A percentile compares a stretch with the other conserved stretches of the same genome.
These are phyloP conservation scores for Pectinophora gossypiella DNA, from an alignment of 1,140 invertebrate species.

Conservation along the genomic window DNA sequence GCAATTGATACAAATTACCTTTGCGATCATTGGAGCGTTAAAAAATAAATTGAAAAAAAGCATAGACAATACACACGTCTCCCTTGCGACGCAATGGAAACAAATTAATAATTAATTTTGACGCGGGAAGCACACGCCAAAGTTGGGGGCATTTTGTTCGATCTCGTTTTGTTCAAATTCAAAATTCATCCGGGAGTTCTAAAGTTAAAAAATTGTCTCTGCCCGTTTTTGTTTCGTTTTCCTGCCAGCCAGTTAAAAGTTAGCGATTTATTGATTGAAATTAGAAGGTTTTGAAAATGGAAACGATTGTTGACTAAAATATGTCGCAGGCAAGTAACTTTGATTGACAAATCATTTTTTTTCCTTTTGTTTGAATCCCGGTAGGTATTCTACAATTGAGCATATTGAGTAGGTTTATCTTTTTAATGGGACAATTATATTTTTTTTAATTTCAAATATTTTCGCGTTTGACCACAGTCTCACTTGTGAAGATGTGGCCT, in stretches of 20 bases:
- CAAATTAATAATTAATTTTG: constrained; percentile 68
- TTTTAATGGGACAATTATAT: too few relatives aligned
- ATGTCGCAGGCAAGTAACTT: not conserved
- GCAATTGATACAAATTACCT: constrained; percentile 49
- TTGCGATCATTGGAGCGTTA: constrained; percentile 48
- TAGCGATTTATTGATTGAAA: not conserved
- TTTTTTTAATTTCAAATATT: too few relatives aligned
- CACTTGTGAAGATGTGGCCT: too few relatives aligned
- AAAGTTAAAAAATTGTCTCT: constrained; percentile 59
- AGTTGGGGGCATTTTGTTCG: constrained; percentile 52
- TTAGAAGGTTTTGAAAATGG: not conserved
- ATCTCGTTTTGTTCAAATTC: constrained; percentile 66
- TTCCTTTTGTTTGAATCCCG: too few relatives aligned
- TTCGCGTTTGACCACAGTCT: too few relatives aligned
- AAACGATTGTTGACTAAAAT: not conserved
- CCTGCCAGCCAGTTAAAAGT: not conserved
- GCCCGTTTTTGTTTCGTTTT: not conserved
- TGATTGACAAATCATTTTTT: too few relatives aligned
- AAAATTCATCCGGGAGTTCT: constrained; percentile 29
- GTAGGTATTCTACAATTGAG: too few relatives aligned
- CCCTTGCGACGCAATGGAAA: constrained; percentile 41
- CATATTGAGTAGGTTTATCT: too few relatives aligned
- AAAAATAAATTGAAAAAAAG: constrained; percentile 39
- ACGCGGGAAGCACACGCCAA: constrained; percentile 31
- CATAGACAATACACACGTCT: constrained; percentile 31